phyloP scores from a whole-genome alignment of 2,888 invertebrate genomes.

The Drosophila mercatorum region DNA sequence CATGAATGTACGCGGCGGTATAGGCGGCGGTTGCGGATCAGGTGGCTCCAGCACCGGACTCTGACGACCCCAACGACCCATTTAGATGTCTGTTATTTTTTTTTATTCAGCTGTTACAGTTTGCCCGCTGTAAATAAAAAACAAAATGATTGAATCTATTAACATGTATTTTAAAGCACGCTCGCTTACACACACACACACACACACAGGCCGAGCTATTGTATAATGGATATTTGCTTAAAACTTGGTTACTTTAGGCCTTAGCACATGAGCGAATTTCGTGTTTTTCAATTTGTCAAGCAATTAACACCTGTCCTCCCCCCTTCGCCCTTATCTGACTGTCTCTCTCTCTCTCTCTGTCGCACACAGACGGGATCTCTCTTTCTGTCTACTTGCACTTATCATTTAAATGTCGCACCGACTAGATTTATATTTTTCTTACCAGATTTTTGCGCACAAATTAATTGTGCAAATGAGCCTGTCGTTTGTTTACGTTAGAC shows the following conservation, averaged over 20 bases:
- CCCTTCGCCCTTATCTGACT: not conserved
- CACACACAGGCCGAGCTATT: constrained; percentile 28
- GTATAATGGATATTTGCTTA: constrained; percentile 67
- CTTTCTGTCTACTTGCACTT: constrained; percentile 40
- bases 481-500: constrained; percentile 46
- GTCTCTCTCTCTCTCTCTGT: constrained; percentile 1
- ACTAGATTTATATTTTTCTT: constrained; percentile 31
- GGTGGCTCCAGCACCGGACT: constrained; percentile 83
- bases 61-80: constrained; percentile 84
- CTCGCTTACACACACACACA: constrained; percentile 8
- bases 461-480: constrained; percentile 64
- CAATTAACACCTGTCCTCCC: constrained; percentile 70
- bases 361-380: constrained; percentile 25
- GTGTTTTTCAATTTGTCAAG: constrained; percentile 73
- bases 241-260: constrained; percentile 47
- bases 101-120: constrained; percentile 28
- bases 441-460: constrained; percentile 48
- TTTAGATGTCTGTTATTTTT: constrained; percentile 46
- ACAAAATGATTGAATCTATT: constrained; percentile 62
- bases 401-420: constrained; percentile 43
- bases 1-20: constrained; percentile 85
- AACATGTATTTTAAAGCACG: constrained; percentile 43
- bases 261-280: constrained; percentile 68
- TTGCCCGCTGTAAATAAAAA: constrained; percentile 61
- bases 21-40: constrained; percentile 81